Conservation (phyloP, 2,888 invertebrate species). For the Slavum lentiscoides region DNA sequence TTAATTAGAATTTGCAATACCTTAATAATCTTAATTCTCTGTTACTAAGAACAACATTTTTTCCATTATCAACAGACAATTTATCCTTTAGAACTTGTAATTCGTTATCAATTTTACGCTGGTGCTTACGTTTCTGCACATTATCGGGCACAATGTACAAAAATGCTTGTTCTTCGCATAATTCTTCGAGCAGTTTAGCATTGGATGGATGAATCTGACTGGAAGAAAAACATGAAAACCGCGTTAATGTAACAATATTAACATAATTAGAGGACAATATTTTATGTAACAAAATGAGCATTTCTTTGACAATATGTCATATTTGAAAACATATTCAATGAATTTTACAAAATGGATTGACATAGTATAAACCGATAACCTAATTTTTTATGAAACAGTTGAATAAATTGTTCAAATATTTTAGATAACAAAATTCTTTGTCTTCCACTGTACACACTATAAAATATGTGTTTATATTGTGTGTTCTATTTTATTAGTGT, state of each 20-base stretch:
- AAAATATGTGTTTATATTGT: too few species aligned
- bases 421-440: background rate
- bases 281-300: too few species aligned
- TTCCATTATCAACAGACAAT: constrained; percentile 68
- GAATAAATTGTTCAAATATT: background rate
- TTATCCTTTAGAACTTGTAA: constrained; percentile 83
- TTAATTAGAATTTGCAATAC: constrained; percentile 60
- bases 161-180: constrained; percentile 80
- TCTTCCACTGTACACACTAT: background rate
- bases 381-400: background rate
- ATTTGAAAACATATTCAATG: too few species aligned
- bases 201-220: constrained; percentile 74
- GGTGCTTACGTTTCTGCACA: constrained; percentile 83
- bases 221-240: constrained; percentile 57
- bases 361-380: background rate
- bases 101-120: constrained; percentile 88
- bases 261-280: background rate
- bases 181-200: constrained; percentile 74
- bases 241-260: background rate
- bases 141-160: constrained; percentile 84
- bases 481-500: background rate
- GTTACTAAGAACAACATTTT: constrained; percentile 87
- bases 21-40: constrained; percentile 83
- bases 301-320: too few species aligned
- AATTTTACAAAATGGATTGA: too few species aligned